Base-by-base conservation (phyloP, 2,797 vertebrate species). In the Margarornis squamiger region DNA sequence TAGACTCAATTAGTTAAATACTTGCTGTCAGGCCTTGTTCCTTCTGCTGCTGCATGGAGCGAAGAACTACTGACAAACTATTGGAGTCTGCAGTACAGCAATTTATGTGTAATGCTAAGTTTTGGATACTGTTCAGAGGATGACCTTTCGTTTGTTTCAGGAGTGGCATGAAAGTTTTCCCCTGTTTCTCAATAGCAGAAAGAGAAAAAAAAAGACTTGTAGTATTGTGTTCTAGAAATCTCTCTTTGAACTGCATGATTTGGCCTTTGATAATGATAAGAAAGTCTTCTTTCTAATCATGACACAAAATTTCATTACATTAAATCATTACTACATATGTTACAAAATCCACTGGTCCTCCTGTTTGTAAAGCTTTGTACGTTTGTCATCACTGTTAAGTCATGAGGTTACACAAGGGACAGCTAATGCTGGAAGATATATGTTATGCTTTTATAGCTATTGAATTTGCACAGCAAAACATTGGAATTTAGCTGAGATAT, bases 131-230 rank as follows among this genome's bases (percentile, higher is more conserved):
- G 34, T 90, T 96, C 94, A 96, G 87, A 91, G 77, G 52, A 81
- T 95, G 93, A 96, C 90, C 93, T 97, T 94, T 94, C 72, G 23
- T 92, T 90, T 92, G 88, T 83, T 92, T 93, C 83, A 90, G 73
- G 86, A 95, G 51, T 30, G 55, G 71, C 92, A 78, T 86, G 77
- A 88, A 92, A 90, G 63, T 78, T 94, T 93, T 84, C 17, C 24
- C 57, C 16, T 63, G 51, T 92, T 79, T 81, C 88, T 92, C 59
- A 7, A 1, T 16, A 87, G 49, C 79, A 93, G 63, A 90, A 84
- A 73, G 51, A 92, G 36, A 78, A 39, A 70, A 75, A 94, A 94
- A 90, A 84, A 67, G 6, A 79, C 41, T 65, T 72, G 49, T 36
- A 58, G 16, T 68, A 39, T 29, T 79, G n/a, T 73, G 55, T 63